phyloP scores from a whole-genome alignment of 2,888 invertebrate genomes.

The Parthenolecanium corni region DNA sequence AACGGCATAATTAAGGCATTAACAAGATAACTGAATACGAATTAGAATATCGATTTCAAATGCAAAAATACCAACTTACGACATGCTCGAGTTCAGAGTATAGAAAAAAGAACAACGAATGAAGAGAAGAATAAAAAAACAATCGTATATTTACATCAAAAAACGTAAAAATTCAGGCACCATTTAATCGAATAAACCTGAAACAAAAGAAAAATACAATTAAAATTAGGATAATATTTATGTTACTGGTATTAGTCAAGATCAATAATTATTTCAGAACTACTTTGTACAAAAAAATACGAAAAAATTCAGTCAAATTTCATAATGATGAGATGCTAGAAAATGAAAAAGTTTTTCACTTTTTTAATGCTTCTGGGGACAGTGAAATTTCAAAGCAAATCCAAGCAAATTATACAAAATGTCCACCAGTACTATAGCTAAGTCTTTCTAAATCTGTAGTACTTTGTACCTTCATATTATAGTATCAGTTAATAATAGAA shows the following conservation, averaged over 20 bases:
- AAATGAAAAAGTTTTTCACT: not conserved
- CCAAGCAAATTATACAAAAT: conserved; percentile 36
- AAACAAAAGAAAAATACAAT: conserved; percentile 41
- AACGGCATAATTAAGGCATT: no score
- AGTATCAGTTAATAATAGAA: conserved; percentile 5
- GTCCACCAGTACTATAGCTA: no score
- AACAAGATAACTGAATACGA: no score
- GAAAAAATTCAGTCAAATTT: no score
- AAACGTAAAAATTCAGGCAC: not conserved
- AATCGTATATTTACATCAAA: not conserved
- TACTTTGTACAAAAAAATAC: no score
- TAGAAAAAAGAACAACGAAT: not conserved
- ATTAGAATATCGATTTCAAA: no score
- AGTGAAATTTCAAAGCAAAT: conserved; percentile 29
- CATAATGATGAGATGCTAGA: not conserved
- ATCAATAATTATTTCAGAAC: conserved; percentile 4
- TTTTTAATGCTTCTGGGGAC: not conserved
- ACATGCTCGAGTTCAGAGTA: no score
- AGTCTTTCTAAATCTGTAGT: no score
- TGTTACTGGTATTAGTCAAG: not conserved
- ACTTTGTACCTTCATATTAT: conserved; percentile 30
- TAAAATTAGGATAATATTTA: not conserved
- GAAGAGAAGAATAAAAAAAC: not conserved
- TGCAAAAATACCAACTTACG: no score
- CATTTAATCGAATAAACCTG: conserved; percentile 63